phyloP scores from a whole-genome alignment of 2,113 vertebrate species.

The Chaetodon auriga region DNA sequence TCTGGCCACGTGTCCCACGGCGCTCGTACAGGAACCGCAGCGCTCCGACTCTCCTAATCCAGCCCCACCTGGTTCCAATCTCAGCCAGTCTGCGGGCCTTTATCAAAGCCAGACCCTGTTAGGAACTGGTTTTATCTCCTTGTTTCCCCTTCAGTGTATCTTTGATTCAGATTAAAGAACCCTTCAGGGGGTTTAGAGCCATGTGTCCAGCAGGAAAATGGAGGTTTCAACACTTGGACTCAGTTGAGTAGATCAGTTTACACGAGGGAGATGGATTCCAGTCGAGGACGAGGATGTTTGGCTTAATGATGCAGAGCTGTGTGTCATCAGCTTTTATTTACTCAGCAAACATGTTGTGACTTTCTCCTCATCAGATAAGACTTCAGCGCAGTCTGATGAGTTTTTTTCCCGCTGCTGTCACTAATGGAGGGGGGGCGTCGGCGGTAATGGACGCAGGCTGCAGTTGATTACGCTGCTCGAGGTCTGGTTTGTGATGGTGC shows the following conservation, averaged over 20 bases:
- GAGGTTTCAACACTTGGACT: slow-evolving; percentile 54
- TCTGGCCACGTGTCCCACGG: slow-evolving; percentile 43
- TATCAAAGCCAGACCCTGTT: slow-evolving; percentile 75
- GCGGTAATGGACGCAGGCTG: slow-evolving; percentile 65
- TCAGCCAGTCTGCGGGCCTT: slow-evolving; percentile 57
- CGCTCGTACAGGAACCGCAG: slow-evolving; percentile 20
- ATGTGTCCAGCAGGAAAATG: slow-evolving; percentile 39
- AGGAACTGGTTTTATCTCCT: slow-evolving; percentile 73
- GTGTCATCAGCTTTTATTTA: slow-evolving; percentile 41
- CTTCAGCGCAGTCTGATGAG: neutral
- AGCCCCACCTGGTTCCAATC: slow-evolving; percentile 78
- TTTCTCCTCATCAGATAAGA: slow-evolving; percentile 35
- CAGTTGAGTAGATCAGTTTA: slow-evolving; percentile 9
- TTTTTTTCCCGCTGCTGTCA: slow-evolving; percentile 28
- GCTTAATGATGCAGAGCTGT: neutral
- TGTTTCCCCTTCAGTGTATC: slow-evolving; percentile 63
- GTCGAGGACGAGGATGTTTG: neutral
- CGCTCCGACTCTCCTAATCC: slow-evolving; percentile 32
- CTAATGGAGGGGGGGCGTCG: slow-evolving; percentile 46
- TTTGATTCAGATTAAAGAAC: slow-evolving; percentile 69
- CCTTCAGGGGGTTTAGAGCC: slow-evolving; percentile 30
- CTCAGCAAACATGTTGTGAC: slow-evolving; percentile 13
- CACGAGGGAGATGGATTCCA: neutral
- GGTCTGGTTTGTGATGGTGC: slow-evolving; percentile 58
- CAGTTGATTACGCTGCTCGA: slow-evolving; percentile 64